phyloP scores from a whole-genome alignment of 2,797 vertebrate genomes.

The Garrulus glandarius region DNA sequence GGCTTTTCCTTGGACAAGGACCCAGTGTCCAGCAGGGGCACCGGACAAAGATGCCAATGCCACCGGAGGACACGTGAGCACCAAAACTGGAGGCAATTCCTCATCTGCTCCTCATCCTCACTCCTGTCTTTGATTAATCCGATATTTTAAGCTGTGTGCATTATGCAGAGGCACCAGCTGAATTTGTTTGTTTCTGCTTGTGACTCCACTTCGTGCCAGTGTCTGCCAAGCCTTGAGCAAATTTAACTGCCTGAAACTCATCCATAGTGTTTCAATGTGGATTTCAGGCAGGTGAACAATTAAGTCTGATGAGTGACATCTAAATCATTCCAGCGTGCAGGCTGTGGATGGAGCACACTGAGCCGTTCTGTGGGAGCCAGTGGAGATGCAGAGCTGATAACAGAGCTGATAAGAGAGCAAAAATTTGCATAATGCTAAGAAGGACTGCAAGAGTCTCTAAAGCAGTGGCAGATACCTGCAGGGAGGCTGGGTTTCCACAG shows the following conservation, averaged over 20 bases:
- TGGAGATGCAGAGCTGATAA: not conserved
- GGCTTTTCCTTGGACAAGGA: not conserved
- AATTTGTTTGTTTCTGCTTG: not conserved
- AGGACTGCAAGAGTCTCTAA: not conserved
- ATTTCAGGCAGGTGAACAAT: not conserved
- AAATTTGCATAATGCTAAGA: not conserved
- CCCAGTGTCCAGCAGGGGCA: not conserved
- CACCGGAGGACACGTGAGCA: not conserved
- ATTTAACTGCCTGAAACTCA: not conserved
- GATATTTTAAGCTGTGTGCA: not conserved
- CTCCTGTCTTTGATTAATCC: not conserved
- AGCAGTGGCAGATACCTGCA: not conserved
- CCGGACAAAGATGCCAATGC: not conserved
- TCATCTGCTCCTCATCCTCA: not conserved
- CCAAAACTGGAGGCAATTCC: not conserved
- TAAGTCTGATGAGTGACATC: not conserved
- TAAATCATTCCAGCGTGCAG: not conserved
- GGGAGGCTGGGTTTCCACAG: not conserved
- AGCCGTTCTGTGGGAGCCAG: not conserved
- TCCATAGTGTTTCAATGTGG: not conserved
- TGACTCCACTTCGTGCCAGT: not conserved
- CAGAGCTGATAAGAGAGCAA: no score
- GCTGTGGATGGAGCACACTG: not conserved
- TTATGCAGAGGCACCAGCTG: not conserved
- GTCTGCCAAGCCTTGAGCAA: not conserved